Base-by-base conservation (phyloP, 1,140 invertebrate species). In the Pemphigus obesinymphae region DNA sequence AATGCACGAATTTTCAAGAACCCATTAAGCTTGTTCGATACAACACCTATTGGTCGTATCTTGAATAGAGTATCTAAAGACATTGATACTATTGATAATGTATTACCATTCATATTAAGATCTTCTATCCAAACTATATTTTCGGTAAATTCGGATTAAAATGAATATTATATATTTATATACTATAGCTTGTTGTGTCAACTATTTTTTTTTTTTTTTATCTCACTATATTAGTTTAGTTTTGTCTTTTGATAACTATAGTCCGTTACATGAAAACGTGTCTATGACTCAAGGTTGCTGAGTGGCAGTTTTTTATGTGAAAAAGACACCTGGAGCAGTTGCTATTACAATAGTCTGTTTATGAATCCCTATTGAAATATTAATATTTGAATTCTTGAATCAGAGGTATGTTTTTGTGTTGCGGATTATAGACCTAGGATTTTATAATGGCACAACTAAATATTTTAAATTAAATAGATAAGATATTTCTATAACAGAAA, bases 21-120 rank as follows among this genome's bases (percentile, higher is more conserved):
- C 73, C 92, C 92, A 83, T 89, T 93, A 88, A 88, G 89, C 87
- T 96, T 96, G 89, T 97, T 94, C 89, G 95, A 97, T 88, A 93
- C 92, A 84, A 97, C 95, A 83, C 96, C 96, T 61, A 86, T 91
- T 84, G 96, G 95, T 88, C 90, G 96, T 86, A 92, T 97, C 84
- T 89, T 97, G 84, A 92, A 94, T 87, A 91, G 95, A 86, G 96
- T 97, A 88, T 91, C 93, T 86, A 84, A 84, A 73, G 91, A 91
- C 86, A 87, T 91, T 83, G 90, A 91, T 86, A 89, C 92, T 82
- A 87, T 95, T 88, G 93, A 95, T 88, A 91, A 89, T 84, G 90
- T 88, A 85, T 89, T 95, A 84, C 92, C 93, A 83, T 83, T 85
- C 82, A 87, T 84, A 43, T 82, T 89, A 55, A 84, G 87, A 75